A percentile compares a stretch with the other conserved stretches of the same genome.
These are phyloP conservation scores for Boloria euphrosyne DNA, from an alignment of 2,888 invertebrate species.

Conservation along the genomic window DNA sequence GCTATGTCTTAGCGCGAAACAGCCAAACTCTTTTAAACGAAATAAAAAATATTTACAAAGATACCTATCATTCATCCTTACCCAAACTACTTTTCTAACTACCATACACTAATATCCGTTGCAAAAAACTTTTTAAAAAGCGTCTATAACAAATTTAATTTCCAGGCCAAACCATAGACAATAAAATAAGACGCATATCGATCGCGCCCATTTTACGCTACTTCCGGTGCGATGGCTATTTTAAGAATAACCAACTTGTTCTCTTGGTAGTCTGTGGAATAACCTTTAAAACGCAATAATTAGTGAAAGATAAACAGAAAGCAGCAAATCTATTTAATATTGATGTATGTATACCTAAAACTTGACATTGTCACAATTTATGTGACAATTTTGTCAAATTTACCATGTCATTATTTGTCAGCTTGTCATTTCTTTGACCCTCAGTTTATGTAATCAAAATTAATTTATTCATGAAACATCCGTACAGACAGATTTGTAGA, in stretches of 20 bases:
- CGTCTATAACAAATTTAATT: background rate
- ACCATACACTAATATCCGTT: background rate
- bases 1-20: slow-evolving; percentile 27
- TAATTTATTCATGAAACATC: slow-evolving; percentile 2
- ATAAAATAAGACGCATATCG: slow-evolving; percentile 43
- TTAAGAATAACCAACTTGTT: no score
- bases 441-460: background rate
- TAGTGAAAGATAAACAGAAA: slow-evolving; percentile 12
- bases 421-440: slow-evolving; percentile 34
- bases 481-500: no score
- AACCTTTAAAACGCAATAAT: slow-evolving; percentile 34
- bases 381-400: slow-evolving; percentile 48
- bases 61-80: background rate
- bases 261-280: no score
- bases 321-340: slow-evolving; percentile 9
- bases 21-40: slow-evolving; percentile 15
- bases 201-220: slow-evolving; percentile 44
- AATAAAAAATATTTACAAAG: slow-evolving; percentile 4
- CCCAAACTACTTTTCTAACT: background rate
- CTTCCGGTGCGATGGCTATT: slow-evolving; percentile 49
- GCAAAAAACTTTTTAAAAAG: background rate
- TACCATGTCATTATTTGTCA: slow-evolving; percentile 41
- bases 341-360: slow-evolving; percentile 9
- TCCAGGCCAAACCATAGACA: slow-evolving; percentile 39
- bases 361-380: slow-evolving; percentile 47